A percentile compares a stretch with the other conserved stretches of the same genome.
Conservation (phyloP, 2,888 invertebrate species). For the Drosophila gaucha region DNA sequence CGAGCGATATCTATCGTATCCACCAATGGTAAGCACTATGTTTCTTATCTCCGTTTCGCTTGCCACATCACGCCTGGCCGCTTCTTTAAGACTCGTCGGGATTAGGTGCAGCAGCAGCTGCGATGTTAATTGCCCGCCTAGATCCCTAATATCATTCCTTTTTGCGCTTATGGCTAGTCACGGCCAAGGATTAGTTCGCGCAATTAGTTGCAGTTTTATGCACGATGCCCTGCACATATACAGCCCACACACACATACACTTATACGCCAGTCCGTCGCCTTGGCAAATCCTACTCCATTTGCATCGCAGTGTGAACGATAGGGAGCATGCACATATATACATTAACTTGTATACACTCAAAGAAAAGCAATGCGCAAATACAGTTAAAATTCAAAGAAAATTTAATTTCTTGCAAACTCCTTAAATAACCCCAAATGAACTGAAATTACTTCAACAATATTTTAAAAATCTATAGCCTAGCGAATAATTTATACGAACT, state of each 20-base stretch:
- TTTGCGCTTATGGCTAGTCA: constrained; percentile 63
- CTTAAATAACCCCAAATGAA: no score
- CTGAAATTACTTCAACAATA: no score
- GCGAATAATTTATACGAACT: no score
- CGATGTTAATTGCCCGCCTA: constrained; percentile 59
- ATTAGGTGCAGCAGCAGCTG: constrained; percentile 37
- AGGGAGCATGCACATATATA: constrained; percentile 6
- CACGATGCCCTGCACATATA: constrained; percentile 21
- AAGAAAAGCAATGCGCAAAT: neutral
- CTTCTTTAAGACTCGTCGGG: constrained; percentile 38
- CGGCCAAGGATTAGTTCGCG: constrained; percentile 75
- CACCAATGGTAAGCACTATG: constrained; percentile 86
- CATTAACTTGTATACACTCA: neutral
- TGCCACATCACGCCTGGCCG: constrained; percentile 28
- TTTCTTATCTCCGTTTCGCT: constrained; percentile 8
- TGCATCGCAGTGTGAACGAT: constrained; percentile 46
- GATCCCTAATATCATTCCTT: constrained; percentile 45
- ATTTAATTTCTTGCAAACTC: no score
- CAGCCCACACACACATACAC: neutral
- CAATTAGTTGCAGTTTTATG: constrained; percentile 74
- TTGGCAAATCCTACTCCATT: constrained; percentile 51
- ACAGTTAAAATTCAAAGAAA: neutral
- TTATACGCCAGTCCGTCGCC: neutral
- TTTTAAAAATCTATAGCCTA: no score
- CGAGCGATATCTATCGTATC: constrained; percentile 92